A percentile compares a stretch with the other conserved stretches of the same genome.
These are phyloP conservation scores for Galeruca laticollis DNA, from an alignment of 2,888 invertebrate species.

Conservation along the genomic window DNA sequence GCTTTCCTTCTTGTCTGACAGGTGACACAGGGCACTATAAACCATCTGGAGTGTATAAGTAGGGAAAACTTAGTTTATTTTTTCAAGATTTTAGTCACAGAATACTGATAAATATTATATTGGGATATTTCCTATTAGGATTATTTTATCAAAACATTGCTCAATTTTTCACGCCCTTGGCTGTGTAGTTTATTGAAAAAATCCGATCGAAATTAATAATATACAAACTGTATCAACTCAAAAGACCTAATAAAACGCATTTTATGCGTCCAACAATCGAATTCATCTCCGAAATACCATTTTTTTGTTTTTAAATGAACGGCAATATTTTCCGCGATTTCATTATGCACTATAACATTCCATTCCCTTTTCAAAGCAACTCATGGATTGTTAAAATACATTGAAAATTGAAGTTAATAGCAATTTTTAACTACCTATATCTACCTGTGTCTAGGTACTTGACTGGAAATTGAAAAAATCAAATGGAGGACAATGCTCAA, in stretches of 20 bases:
- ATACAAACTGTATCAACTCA: not conserved
- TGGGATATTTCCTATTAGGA: too few relatives aligned
- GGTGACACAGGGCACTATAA: too few relatives aligned
- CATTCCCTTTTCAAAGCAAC: not conserved
- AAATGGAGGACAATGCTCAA: slow-evolving; percentile 6
- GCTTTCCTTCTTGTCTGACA: too few relatives aligned
- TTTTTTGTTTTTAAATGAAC: not conserved
- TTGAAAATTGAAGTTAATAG: slow-evolving; percentile 2
- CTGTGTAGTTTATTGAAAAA: too few relatives aligned
- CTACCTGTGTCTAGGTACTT: not conserved
- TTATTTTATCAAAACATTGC: too few relatives aligned
- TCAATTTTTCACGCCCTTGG: too few relatives aligned
- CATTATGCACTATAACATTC: not conserved
- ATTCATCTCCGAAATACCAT: not conserved
- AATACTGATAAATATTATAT: too few relatives aligned
- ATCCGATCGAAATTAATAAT: not conserved
- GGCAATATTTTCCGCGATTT: not conserved
- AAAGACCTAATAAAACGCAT: not conserved
- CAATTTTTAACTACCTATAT: slow-evolving; percentile 3
- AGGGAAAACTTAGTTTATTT: too few relatives aligned
- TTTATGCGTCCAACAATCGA: not conserved
- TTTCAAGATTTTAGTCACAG: too few relatives aligned
- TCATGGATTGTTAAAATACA: not conserved
- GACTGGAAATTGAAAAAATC: slow-evolving; percentile 6
- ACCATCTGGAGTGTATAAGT: too few relatives aligned